These are phyloP conservation scores for Cephus cinctus DNA, from an alignment of 1,140 invertebrate genomes.

Conservation along the genomic window DNA sequence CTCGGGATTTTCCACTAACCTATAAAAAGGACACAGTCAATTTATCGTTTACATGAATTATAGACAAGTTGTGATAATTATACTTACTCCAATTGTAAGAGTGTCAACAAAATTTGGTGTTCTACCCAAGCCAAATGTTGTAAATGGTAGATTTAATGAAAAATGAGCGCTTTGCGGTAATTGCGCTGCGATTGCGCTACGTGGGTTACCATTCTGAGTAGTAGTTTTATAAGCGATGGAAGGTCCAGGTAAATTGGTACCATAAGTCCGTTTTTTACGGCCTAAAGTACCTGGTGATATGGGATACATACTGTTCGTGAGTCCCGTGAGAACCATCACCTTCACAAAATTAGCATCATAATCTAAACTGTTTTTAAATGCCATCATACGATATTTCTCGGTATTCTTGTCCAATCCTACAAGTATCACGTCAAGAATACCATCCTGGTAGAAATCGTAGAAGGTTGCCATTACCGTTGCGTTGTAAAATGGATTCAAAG, in stretches of 20 bases:
- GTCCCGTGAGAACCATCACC: conserved; percentile 87
- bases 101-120: conserved; percentile 97
- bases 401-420: conserved; percentile 62
- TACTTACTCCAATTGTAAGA: conserved; percentile 78
- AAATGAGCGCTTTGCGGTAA: conserved; percentile 90
- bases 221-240: conserved; percentile 84
- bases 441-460: conserved; percentile 88
- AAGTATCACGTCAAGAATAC: conserved; percentile 78
- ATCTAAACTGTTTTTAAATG: conserved; percentile 84
- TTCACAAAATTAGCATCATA: conserved; percentile 96
- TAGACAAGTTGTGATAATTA: conserved; percentile 36
- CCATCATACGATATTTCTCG: conserved; percentile 62
- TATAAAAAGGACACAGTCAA: conserved; percentile 19
- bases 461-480: conserved; percentile 82
- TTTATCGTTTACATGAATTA: conserved; percentile 4
- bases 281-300: conserved; percentile 70
- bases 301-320: conserved; percentile 70
- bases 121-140: conserved; percentile 91
- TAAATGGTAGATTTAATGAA: conserved; percentile 90
- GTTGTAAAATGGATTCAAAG: conserved; percentile 66
- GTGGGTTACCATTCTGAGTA: conserved; percentile 75
- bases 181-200: conserved; percentile 79
- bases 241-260: conserved; percentile 87
- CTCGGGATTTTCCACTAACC: conserved; percentile 55
- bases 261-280: conserved; percentile 76